Base-by-base conservation (phyloP, 2,888 invertebrate species). In the Trichacis sp. region DNA sequence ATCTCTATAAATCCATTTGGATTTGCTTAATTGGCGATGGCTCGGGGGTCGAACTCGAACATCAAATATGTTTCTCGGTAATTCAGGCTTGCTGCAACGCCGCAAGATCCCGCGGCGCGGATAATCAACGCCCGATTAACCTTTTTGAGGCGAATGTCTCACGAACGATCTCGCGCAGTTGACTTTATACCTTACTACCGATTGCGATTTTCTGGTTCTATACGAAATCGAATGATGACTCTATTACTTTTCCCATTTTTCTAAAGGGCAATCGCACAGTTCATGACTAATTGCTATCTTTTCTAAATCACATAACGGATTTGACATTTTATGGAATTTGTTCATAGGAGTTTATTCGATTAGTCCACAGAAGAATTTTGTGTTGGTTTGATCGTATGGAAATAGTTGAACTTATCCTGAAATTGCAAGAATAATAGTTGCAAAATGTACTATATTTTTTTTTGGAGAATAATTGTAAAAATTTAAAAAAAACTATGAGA, bases 51-150 rank as follows among this genome's bases (percentile, higher is more conserved):
- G 42, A 43, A 45, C 20, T 45, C 45, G 57, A 51, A 48, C 56
- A 52, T 42, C 20, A 20, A 38, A 33, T 54, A 61, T 49, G 58
- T 46, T 45, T 30, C 58, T 51, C 54, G 61, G 55, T 61, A 56
- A 68, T 68, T 58, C 61, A 61, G 64, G 57, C 59, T 62, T 55
- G 58, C 58, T 51, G 48, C 57, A 64, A 61, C 58, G 51, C 58
- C 18, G 54, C 15, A 38, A 43, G 69, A 70, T 70, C 68, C 55
- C 33, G 66, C 33, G 59, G 71, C 68, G 71, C 58, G 65, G 63
- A 68, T 74, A 74, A 74, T 73, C 72, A 73, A 62, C 71, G 71
- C 68, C 69, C 64, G 66, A 70, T 73, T 66, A 66, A 69, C 66
- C 65, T 65, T 62, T 43, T 45, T 54, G 18, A 62, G 52, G 56